phyloP scores from a whole-genome alignment of 1,140 invertebrate genomes.

The Dinoponera quadriceps region DNA sequence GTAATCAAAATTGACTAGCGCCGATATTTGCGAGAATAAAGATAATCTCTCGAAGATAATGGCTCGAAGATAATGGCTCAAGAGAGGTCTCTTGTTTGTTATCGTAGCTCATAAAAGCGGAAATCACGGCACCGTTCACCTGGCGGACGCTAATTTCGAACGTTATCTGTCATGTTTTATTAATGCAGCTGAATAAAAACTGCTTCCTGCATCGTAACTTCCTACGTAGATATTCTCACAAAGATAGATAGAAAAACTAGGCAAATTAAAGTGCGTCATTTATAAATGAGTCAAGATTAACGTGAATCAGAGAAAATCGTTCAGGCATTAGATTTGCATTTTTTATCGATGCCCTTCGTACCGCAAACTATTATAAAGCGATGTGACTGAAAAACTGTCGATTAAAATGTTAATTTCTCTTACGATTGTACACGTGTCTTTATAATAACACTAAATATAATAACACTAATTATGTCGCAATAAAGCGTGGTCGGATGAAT shows the following conservation, averaged over 20 bases:
- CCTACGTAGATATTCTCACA: no score
- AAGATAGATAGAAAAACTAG: not conserved
- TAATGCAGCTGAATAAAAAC: not conserved
- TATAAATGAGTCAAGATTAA: not conserved
- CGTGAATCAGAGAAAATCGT: not conserved
- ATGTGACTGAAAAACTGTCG: conserved; percentile 12
- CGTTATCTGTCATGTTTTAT: conserved; percentile 42
- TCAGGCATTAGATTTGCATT: not conserved
- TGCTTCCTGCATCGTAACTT: not conserved
- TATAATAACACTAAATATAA: conserved; percentile 27
- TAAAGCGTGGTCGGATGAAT: conserved; percentile 16
- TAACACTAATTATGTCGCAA: conserved; percentile 14
- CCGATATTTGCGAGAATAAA: no score
- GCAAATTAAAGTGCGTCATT: conserved; percentile 6
- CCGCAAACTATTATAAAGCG: not conserved
- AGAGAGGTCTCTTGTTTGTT: no score
- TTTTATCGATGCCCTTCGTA: not conserved
- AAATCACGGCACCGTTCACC: conserved; percentile 35
- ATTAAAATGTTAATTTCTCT: conserved; percentile 31
- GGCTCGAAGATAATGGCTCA: no score
- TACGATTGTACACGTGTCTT: conserved; percentile 1
- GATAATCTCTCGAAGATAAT: no score
- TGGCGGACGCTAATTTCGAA: conserved; percentile 53
- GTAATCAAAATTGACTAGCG: no score
- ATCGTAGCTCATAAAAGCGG: conserved; percentile 44